Evolutionary conservation across 1,140 invertebrate species (phyloP), one percentile per base, ranked within the genome.

Genomic region (Heliconius nattereri): DNA sequence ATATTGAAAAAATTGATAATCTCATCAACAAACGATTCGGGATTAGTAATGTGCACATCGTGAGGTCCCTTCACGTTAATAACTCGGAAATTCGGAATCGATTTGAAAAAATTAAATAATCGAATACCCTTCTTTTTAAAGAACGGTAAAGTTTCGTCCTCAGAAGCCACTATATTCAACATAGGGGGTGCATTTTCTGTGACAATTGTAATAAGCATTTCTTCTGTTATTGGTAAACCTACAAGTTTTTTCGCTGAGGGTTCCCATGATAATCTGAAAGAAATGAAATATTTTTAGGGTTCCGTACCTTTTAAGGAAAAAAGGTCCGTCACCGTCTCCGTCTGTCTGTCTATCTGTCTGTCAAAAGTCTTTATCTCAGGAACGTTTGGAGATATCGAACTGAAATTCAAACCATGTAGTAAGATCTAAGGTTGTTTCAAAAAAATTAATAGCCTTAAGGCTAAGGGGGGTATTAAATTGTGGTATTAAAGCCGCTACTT

Each of bases 201-300:
- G 1, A 84, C 60, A 11, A 87, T 70, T 1, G 75, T 76, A 57
- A 1, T 86, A 11, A 71, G 35, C 78, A 75, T 84, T 7, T 76
- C 80, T 81, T 85, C 85, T 35, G 87, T 80, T 9, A 87, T 13
- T 19, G 84, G 76, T 16, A 85, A 7, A 2, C 40, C 8, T 11
- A 71, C 40, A 13, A 89, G 76, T 79, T 83, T 84, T 60, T 85
- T 88, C 75, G 85, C 84, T 35, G 81, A 84, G 6, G 85, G 81
- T 23, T 86, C 86, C 86, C 85, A 88, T 9, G 89, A 86, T 29
- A 88, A 83, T 54, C 89, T 90, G 32, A 35, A 35, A 35, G 3
- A 35, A 35, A 35, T 32, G 29, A 35, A 35, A 35, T 35, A 35
- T 35, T 35, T n/a, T 35, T 35, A 35, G 32, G 32, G 32, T 35